Evolutionary conservation across 35 echinoderm and acorn worm species (phyloP), one percentile per base, ranked within the genome.

Genomic region (Ophiothrix spiculata): DNA sequence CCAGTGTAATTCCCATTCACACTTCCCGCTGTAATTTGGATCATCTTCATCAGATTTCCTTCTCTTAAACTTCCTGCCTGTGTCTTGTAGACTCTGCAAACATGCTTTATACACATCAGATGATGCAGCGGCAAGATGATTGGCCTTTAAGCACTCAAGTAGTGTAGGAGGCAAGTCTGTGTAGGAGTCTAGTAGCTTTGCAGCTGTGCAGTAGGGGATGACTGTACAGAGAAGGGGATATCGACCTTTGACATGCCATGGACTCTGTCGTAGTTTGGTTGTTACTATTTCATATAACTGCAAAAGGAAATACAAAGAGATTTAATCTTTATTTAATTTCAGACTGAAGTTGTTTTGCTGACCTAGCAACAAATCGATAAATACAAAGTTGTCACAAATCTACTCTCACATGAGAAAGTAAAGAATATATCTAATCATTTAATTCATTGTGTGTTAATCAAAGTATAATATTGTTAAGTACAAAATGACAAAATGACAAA

Each of bases 171-270:
- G 73, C 13, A 92, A 75, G 32, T 25, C 16, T 1, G 90, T 40
- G 63, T 82, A 79, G 8, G 38, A 35, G 64, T 15, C 14, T n/a
- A 87, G 74, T 36, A 87, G 45, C 39, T 74, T 19, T 0, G 29
- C 29, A 28, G 84, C 64, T 28, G 40, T 36, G 38, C 39, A 35
- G 80, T 87, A 78, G 33, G 90, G 90, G 0, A 92, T 75, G 37
- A 92, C 77, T 39, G 69, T 83, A 0, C 78, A 37, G 31, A 92
- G 78, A 12, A 92, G 85, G 40, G 56, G 45, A 56, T 92, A 92
- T 31, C 85, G 85, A 35, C 90, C 90, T 75, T 92, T 92, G 45
- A 92, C 38, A 77, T 92, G 90, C 40, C 79, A 74, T 14, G 90
- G 79, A 34, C 79, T 87, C 19, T 54, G 38, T 34, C 83, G 90